Conservation (phyloP, 2,797 vertebrate species). For the Macrochelys suwanniensis region DNA sequence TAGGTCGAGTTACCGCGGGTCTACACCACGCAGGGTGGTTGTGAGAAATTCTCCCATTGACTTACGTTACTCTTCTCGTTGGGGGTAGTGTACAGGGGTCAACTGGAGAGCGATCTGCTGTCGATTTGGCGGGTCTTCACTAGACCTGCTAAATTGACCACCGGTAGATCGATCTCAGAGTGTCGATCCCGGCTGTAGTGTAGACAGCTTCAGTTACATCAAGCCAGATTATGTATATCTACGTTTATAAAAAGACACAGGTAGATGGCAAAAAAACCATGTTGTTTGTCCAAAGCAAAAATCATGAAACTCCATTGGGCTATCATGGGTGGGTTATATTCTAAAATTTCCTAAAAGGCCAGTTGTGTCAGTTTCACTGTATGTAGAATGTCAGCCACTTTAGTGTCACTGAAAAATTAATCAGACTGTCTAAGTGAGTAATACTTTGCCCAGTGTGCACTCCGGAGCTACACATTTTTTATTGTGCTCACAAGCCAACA, state of each 20-base stretch:
- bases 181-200: too few relatives aligned
- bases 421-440: neutral
- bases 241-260: neutral
- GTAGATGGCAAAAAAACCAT: neutral
- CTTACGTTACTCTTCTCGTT: too few relatives aligned
- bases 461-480: slow-evolving; percentile 52
- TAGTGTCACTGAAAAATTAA: slow-evolving; percentile 65
- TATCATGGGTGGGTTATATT: slow-evolving; percentile 54
- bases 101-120: too few relatives aligned
- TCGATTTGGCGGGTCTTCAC: too few relatives aligned
- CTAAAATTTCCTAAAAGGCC: slow-evolving; percentile 48
- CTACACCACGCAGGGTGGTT: too few relatives aligned
- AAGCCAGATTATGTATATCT: neutral
- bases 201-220: neutral
- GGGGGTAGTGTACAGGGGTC: too few relatives aligned
- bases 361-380: slow-evolving; percentile 28
- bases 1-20: too few relatives aligned
- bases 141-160: too few relatives aligned
- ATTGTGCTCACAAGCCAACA: neutral
- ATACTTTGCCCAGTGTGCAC: slow-evolving; percentile 3
- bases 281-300: slow-evolving; percentile 17
- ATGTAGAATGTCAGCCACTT: slow-evolving; percentile 30
- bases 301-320: slow-evolving; percentile 28
- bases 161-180: too few relatives aligned
- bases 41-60: too few relatives aligned